Base-by-base conservation (phyloP, 2,888 invertebrate genomes). In the Mimumesa dahlbomi region DNA sequence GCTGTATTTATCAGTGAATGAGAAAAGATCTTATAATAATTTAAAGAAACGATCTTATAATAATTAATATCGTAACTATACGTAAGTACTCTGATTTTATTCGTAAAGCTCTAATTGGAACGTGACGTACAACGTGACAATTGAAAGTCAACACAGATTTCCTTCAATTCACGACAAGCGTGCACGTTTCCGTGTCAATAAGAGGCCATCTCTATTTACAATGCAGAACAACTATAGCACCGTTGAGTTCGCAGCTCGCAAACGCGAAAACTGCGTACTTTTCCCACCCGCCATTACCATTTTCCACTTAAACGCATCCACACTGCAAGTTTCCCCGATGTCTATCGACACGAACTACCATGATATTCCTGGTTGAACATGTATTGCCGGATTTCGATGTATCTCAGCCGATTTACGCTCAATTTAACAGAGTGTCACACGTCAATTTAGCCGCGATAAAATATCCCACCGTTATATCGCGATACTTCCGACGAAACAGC, bases 211-310 rank as follows among this genome's bases (percentile, higher is more conserved):
- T 48, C 14, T 29, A 78, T 77, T 58, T 77, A 73, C 73, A 78
- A 78, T 78, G 72, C 65, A 77, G 61, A 74, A 22, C 29, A 50
- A n/a, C n/a, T n/a, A n/a, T n/a, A n/a, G n/a, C n/a, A n/a, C n/a
- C n/a, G n/a, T n/a, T n/a, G 54, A 31, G 52, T 25, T 49, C 40
- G 13, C 50, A 40, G 34, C 45, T 42, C 50, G 57, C 54, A 59
- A 42, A 63, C 52, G 53, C 50, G 48, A 62, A 52, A 68, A 53
- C 58, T 43, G 45, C 56, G 42, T 75, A 25, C 61, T 66, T 54
- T 62, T 70, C 34, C 49, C 11, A 43, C 49, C 19, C 48, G 31
- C 40, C 31, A 68, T 78, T 70, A 70, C 79, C 68, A 73, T 79
- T 73, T 70, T 63, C 53, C 73, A 42, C 63, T 73, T 70, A 69